These are phyloP conservation scores for Amniataba percoides DNA, from an alignment of 2,797 vertebrate genomes.

Conservation along the genomic window DNA sequence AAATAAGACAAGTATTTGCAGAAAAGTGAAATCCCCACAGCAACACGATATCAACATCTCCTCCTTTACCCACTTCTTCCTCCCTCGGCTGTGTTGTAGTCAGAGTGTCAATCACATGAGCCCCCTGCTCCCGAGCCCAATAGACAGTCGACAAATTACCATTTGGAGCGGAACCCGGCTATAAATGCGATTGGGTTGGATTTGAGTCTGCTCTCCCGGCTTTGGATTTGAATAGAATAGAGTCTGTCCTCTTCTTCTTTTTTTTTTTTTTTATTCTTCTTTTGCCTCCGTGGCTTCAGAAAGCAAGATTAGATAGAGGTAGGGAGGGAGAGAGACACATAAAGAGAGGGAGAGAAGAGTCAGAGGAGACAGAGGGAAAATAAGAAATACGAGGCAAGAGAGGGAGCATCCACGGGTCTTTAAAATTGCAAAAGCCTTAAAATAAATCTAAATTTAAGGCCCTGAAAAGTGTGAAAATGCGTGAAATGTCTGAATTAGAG, in stretches of 20 bases:
- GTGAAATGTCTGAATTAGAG: conserved; percentile 50
- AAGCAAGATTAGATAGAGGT: conserved; percentile 72
- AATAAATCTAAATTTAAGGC: conserved; percentile 63
- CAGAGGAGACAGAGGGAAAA: conserved; percentile 49
- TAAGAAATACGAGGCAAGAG: conserved; percentile 38
- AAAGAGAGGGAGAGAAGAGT: conserved; percentile 37
- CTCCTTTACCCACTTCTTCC: neutral
- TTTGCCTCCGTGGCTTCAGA: conserved; percentile 54
- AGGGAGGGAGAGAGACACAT: conserved; percentile 38
- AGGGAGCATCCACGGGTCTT: conserved; percentile 45
- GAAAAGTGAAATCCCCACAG: conserved; percentile 11
- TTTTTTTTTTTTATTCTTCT: conserved; percentile 17
- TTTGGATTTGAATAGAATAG: conserved; percentile 75
- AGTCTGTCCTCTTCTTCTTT: conserved; percentile 50
- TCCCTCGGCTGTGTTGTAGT: conserved; percentile 37
- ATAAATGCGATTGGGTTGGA: conserved; percentile 70
- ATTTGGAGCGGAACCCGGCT: conserved; percentile 68
- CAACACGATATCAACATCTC: conserved; percentile 12
- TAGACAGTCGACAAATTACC: conserved; percentile 69
- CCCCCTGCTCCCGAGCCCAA: conserved; percentile 37
- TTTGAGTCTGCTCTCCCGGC: conserved; percentile 67
- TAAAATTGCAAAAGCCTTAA: conserved; percentile 57
- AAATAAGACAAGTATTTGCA: conserved; percentile 1
- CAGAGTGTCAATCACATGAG: conserved; percentile 58
- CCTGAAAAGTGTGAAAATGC: conserved; percentile 46